Conservation (phyloP, 2,888 invertebrate genomes). For the Cosmia trapezina region DNA sequence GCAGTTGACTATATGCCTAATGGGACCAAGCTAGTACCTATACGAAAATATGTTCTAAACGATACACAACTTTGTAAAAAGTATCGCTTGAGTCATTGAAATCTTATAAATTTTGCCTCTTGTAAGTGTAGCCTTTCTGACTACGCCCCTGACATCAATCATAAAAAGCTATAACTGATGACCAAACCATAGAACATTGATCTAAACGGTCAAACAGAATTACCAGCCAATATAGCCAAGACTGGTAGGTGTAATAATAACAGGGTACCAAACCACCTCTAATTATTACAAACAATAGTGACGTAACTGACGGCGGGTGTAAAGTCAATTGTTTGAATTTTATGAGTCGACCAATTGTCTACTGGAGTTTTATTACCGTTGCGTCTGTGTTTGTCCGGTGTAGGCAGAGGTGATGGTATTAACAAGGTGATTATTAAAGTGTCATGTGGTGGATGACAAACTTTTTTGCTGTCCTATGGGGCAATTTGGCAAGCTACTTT, state of each 20-base stretch:
- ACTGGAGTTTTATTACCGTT: constrained; percentile 27
- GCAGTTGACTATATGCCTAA: background rate
- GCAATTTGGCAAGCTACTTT: background rate
- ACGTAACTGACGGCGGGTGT: constrained; percentile 26
- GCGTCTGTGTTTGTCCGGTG: background rate
- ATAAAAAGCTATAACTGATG: background rate
- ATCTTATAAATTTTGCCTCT: background rate
- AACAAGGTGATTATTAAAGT: background rate
- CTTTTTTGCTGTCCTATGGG: background rate
- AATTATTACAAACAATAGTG: constrained; percentile 36
- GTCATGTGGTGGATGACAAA: background rate
- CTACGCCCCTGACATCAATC: constrained; percentile 25
- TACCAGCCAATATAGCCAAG: background rate
- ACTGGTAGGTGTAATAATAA: constrained; percentile 38
- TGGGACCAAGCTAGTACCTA: background rate
- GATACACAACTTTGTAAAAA: background rate
- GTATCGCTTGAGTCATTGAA: background rate
- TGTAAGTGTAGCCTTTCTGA: background rate
- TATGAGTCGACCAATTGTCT: constrained; percentile 42
- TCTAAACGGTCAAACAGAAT: constrained; percentile 30
- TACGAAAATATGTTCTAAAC: background rate
- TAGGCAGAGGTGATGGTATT: background rate
- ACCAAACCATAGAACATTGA: constrained; percentile 24
- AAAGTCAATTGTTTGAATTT: constrained; percentile 43
- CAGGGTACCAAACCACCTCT: constrained; percentile 34